A percentile compares a stretch with the other conserved stretches of the same genome.
phyloP scores from a whole-genome alignment of 1,140 invertebrate species.

The Bombus waltoni region DNA sequence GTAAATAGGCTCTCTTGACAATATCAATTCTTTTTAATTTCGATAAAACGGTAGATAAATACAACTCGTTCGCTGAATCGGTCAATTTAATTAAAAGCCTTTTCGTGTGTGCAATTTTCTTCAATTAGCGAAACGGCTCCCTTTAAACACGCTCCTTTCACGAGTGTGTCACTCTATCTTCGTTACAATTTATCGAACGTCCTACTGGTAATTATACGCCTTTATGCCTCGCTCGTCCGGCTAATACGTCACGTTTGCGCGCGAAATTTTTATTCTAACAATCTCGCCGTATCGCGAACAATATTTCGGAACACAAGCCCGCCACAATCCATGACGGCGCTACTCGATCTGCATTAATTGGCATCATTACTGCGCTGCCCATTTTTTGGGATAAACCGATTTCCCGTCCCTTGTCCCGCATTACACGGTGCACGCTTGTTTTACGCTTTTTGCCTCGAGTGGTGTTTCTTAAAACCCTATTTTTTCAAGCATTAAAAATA shows the following conservation, averaged over 20 bases:
- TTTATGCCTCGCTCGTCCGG: constrained; percentile 11
- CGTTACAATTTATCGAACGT: constrained; percentile 37
- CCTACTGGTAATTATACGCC: constrained; percentile 30
- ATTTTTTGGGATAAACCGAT: constrained; percentile 37
- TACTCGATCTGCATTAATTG: constrained; percentile 46
- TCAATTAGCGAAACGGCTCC: constrained; percentile 27
- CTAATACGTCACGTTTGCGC: constrained; percentile 49
- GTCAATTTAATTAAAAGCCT: constrained; percentile 38
- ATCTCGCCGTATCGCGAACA: constrained; percentile 27
- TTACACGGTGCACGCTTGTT: background rate
- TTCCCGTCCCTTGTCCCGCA: background rate
- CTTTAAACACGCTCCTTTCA: constrained; percentile 38
- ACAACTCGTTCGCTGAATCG: constrained; percentile 23
- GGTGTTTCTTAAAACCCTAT: background rate
- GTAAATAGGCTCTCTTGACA: constrained; percentile 22
- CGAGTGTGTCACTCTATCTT: constrained; percentile 14
- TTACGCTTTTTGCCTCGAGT: constrained; percentile 8
- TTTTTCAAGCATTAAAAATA: background rate
- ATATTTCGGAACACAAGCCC: constrained; percentile 31
- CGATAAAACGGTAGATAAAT: constrained; percentile 29
- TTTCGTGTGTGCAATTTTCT: constrained; percentile 29
- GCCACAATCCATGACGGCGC: constrained; percentile 10
- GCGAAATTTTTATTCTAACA: constrained; percentile 44
- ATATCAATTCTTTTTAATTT: constrained; percentile 27
- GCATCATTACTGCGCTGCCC: constrained; percentile 39